A percentile compares a stretch with the other conserved stretches of the same genome.
phyloP scores from a whole-genome alignment of 2,113 vertebrate species.

The Corvus cornix region DNA sequence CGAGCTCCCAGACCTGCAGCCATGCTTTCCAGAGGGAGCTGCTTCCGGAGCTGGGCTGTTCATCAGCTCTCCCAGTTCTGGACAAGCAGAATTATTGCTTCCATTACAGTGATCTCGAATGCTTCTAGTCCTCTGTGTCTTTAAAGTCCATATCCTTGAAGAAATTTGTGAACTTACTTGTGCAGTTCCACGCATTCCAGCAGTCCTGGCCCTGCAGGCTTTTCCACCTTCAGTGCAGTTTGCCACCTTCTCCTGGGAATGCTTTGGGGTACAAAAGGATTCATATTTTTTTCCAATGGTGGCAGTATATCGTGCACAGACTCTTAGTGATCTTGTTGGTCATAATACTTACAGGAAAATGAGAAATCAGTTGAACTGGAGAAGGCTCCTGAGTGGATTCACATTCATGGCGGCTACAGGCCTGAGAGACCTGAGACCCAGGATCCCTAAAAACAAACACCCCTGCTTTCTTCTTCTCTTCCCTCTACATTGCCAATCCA shows the following conservation, averaged over 20 bases:
- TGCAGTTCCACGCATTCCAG: accelerated
- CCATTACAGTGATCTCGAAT: not conserved
- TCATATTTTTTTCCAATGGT: not conserved
- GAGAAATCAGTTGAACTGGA: not conserved
- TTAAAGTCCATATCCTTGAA: not conserved
- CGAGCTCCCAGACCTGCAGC: not conserved
- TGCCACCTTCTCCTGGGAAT: not conserved
- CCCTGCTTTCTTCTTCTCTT: not conserved
- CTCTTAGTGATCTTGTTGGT: not conserved
- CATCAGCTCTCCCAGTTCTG: not conserved
- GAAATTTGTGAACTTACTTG: not conserved
- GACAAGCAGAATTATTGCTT: not conserved
- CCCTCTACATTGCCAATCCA: not conserved
- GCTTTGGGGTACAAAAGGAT: too few species aligned
- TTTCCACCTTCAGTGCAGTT: not conserved
- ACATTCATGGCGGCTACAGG: not conserved
- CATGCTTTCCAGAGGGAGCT: not conserved
- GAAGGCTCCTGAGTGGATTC: not conserved
- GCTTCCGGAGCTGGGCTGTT: not conserved
- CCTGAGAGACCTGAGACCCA: not conserved
- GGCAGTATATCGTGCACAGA: not conserved
- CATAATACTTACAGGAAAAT: not conserved
- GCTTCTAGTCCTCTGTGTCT: not conserved
- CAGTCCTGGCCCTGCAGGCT: not conserved
- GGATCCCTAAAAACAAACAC: not conserved